Conservation (phyloP, 2,888 invertebrate genomes). For the Heliconius hortense region DNA sequence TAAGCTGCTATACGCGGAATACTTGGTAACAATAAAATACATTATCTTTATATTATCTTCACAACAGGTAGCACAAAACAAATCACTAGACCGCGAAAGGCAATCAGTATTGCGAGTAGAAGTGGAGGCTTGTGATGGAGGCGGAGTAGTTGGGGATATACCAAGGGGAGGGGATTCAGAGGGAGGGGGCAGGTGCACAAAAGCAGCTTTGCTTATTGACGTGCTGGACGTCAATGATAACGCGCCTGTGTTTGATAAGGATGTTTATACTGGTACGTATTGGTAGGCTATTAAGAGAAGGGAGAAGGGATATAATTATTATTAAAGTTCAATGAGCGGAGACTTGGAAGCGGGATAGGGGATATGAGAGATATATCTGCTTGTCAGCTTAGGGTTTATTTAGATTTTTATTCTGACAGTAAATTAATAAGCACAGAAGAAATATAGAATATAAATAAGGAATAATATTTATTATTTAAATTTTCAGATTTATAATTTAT, state of each 20-base stretch:
- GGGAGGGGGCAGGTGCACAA: slow-evolving; percentile 83
- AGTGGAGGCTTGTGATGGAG: slow-evolving; percentile 86
- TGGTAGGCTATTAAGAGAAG: background rate
- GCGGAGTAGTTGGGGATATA: slow-evolving; percentile 84
- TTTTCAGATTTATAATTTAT: no score
- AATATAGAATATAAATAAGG: no score
- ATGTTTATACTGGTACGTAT: slow-evolving; percentile 79
- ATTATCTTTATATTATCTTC: background rate
- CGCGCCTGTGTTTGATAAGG: slow-evolving; percentile 85
- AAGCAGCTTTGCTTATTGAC: slow-evolving; percentile 85
- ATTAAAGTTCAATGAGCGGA: no score
- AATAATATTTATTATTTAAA: no score
- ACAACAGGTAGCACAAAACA: slow-evolving; percentile 83
- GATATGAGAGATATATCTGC: no score
- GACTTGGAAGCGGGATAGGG: no score
- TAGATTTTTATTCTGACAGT: no score
- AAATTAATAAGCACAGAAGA: no score
- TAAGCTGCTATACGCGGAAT: no score
- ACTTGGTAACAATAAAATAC: background rate
- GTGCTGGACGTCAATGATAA: slow-evolving; percentile 91
- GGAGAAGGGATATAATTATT: no score
- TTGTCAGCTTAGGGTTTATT: no score
- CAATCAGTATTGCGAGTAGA: slow-evolving; percentile 86
- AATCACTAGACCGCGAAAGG: slow-evolving; percentile 87
- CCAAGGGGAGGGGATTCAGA: slow-evolving; percentile 85